A percentile compares a stretch with the other conserved stretches of the same genome.
Evolutionary conservation across 2,888 invertebrate species (phyloP).

Genomic region (Synergus itoensis): DNA sequence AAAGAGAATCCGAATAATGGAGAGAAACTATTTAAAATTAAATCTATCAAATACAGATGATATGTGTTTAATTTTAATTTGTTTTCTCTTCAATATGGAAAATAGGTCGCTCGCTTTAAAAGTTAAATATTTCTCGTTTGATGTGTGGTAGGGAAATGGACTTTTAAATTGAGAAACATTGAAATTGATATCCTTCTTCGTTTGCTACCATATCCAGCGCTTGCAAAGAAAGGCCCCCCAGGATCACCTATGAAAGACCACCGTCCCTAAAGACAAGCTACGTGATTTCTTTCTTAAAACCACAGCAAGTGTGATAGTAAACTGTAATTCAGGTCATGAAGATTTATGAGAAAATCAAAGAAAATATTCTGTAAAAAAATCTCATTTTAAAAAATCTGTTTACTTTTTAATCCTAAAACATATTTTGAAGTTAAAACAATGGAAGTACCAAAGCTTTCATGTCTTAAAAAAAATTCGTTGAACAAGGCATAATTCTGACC

Average conservation of each 20-base stretch:
- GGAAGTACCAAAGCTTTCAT: no score
- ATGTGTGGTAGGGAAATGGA: constrained; percentile 53
- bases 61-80: no score
- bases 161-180: constrained; percentile 63
- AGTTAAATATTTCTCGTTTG: constrained; percentile 42
- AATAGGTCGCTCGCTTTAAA: neutral
- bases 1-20: no score
- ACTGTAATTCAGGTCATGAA: neutral
- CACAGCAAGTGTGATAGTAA: neutral
- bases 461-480: no score
- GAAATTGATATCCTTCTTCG: constrained; percentile 68
- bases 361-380: neutral
- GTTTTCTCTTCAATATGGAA: neutral
- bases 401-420: neutral
- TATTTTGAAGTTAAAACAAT: neutral
- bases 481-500: no score
- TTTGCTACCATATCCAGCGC: constrained; percentile 62
- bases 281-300: constrained; percentile 54
- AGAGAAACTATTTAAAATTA: no score
- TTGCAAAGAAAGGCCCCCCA: constrained; percentile 40
- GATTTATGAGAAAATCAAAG: neutral
- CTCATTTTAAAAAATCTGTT: neutral
- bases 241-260: constrained; percentile 46
- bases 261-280: constrained; percentile 51
- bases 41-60: no score